These are phyloP conservation scores for Strigops habroptila DNA, from an alignment of 2,113 vertebrate genomes.

Conservation along the genomic window DNA sequence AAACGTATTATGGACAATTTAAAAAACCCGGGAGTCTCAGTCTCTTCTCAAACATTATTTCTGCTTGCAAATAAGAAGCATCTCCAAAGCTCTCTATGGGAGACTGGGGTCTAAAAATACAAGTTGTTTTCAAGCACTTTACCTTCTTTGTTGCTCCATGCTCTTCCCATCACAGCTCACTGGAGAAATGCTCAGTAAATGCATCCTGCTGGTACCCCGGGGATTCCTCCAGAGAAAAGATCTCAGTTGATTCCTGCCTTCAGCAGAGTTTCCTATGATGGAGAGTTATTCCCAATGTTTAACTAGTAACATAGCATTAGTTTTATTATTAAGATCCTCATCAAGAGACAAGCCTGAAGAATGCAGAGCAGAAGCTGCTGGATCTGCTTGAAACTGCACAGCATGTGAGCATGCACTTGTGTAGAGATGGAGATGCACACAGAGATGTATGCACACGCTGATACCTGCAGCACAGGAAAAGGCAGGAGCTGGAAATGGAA, in stretches of 20 bases:
- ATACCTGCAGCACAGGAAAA: not conserved
- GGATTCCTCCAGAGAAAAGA: not conserved
- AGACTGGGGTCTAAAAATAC: not conserved
- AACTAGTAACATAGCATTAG: not conserved
- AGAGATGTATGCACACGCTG: not conserved
- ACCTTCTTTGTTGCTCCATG: not conserved
- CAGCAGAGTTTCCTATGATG: not conserved
- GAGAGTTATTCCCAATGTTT: constrained; percentile 36
- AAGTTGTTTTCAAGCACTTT: constrained; percentile 36
- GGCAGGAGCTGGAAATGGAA: not conserved
- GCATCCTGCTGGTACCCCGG: not conserved
- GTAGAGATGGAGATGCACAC: not conserved
- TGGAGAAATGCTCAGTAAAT: not conserved
- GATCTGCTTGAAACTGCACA: not conserved
- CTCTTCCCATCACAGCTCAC: not conserved
- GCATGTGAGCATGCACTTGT: not conserved
- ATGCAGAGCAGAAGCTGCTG: not conserved
- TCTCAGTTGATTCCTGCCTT: not conserved
- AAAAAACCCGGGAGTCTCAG: not conserved
- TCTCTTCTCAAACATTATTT: not conserved
- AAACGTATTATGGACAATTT: not conserved
- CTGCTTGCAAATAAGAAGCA: not conserved
- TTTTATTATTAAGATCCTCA: not conserved
- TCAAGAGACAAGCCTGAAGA: not conserved
- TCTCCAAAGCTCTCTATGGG: not conserved